Evolutionary conservation across 1,140 invertebrate species (phyloP).

Genomic region (Aleiodes sp.): DNA sequence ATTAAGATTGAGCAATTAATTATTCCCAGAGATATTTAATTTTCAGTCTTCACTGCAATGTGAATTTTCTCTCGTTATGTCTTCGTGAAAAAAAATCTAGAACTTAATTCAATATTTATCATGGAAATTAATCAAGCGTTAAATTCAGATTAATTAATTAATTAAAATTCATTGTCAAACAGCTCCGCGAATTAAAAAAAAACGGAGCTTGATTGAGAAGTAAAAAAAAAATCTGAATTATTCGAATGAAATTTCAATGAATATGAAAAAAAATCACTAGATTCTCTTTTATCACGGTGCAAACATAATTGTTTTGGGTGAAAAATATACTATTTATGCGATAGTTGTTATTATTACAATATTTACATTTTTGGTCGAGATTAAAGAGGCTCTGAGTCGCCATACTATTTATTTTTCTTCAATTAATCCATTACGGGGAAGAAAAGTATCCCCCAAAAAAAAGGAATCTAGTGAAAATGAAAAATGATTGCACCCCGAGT

Average conservation of each 20-base stretch:
- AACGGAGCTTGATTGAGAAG: too few relatives aligned
- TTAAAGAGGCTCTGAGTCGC: neutral
- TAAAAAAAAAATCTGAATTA: too few relatives aligned
- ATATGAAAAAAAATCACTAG: neutral
- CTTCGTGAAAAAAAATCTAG: neutral
- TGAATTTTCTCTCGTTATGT: neutral
- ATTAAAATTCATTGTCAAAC: too few relatives aligned
- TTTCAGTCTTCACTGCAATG: neutral
- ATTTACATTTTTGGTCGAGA: constrained; percentile 14
- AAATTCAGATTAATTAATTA: too few relatives aligned
- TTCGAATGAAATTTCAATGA: too few relatives aligned
- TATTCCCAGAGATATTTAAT: neutral
- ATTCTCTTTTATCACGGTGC: neutral
- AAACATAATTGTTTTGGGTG: neutral
- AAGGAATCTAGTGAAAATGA: neutral
- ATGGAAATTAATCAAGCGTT: too few relatives aligned
- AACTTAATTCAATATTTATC: too few relatives aligned
- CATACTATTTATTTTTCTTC: too few relatives aligned
- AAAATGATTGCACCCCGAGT: constrained; percentile 39
- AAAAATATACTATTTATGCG: neutral
- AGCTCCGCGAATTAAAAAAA: too few relatives aligned
- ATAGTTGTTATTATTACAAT: neutral
- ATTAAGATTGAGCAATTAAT: neutral
- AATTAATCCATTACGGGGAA: too few relatives aligned
- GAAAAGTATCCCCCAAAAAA: too few relatives aligned